Evolutionary conservation across 2,113 vertebrate genomes (phyloP).

Genomic region (Nothobranchius kuhntae): DNA sequence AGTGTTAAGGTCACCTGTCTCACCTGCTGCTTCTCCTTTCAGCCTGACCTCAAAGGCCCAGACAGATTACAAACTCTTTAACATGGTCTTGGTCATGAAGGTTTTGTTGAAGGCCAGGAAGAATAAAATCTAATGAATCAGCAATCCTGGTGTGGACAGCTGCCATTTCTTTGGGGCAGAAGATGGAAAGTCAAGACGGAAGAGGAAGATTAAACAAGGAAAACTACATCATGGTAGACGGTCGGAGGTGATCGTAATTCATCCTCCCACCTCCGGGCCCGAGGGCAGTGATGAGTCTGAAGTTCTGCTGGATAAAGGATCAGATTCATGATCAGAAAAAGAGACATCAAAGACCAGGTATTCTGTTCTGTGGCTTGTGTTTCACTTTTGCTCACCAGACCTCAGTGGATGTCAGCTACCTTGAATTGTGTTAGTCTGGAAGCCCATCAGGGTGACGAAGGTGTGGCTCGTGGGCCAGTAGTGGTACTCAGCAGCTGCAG

Average conservation of each 20-base stretch:
- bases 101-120: slow-evolving; percentile 35
- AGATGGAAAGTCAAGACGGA: background rate
- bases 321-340: no score
- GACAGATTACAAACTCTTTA: slow-evolving; percentile 45
- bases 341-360: no score
- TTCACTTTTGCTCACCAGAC: no score
- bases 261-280: background rate
- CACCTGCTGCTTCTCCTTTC: background rate
- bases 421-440: no score
- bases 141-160: background rate
- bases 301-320: background rate
- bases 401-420: no score
- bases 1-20: slow-evolving; percentile 7
- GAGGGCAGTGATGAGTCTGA: background rate
- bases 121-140: slow-evolving; percentile 1
- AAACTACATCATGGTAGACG: background rate
- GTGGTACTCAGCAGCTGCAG: no score
- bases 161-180: background rate
- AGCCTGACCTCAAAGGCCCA: background rate
- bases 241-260: background rate
- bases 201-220: background rate
- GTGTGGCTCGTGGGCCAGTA: no score
- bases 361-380: no score
- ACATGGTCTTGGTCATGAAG: slow-evolving; percentile 9
- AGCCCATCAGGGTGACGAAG: no score